These are phyloP conservation scores for Aegithalos caudatus DNA, from an alignment of 2,113 vertebrate genomes.

Conservation along the genomic window DNA sequence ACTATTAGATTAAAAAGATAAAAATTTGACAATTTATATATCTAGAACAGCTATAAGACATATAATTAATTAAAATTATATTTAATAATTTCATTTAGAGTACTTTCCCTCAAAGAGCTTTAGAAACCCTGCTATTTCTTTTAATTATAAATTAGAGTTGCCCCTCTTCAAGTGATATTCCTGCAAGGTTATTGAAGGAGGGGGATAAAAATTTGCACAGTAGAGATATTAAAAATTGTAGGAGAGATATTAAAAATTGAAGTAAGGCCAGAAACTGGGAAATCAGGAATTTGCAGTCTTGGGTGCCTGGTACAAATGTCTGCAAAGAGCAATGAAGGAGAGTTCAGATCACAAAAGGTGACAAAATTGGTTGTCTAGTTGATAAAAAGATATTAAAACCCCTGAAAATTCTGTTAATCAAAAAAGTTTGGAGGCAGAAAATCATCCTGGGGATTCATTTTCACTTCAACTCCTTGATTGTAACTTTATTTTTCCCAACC, in stretches of 20 bases:
- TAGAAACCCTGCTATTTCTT: neutral
- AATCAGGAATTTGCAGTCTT: neutral
- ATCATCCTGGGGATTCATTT: neutral
- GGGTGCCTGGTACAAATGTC: neutral
- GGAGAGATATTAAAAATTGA: neutral
- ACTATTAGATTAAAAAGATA: neutral
- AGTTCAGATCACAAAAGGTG: neutral
- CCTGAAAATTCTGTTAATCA: neutral
- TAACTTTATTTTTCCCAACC: neutral
- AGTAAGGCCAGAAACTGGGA: neutral
- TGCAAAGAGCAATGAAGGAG: neutral
- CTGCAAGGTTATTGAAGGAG: neutral
- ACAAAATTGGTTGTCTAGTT: neutral
- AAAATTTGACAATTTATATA: neutral
- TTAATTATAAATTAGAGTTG: neutral
- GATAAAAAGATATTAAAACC: neutral
- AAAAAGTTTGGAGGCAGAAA: neutral
- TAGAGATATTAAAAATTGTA: neutral
- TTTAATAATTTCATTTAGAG: neutral
- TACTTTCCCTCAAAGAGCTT: neutral
- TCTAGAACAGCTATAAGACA: neutral
- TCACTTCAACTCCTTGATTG: accelerated
- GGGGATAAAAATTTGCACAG: neutral
- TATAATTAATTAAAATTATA: neutral
- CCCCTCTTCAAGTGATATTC: neutral